phyloP scores from a whole-genome alignment of 2,888 invertebrate genomes.

The Torymus tubicola region DNA sequence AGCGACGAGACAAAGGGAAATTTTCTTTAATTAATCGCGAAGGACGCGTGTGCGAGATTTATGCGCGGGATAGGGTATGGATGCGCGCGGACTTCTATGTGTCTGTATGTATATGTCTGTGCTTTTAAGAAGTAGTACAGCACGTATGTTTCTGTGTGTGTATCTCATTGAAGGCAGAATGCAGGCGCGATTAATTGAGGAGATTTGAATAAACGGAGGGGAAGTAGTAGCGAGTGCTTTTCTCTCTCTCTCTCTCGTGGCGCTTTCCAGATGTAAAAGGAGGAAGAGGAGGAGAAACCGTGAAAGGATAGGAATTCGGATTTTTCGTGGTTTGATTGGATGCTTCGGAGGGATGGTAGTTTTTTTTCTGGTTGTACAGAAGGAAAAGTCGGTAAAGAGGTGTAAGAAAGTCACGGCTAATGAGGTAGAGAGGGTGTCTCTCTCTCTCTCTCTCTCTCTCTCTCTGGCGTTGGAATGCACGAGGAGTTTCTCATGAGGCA shows the following conservation, averaged over 20 bases:
- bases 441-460: no score
- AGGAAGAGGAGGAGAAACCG: not conserved
- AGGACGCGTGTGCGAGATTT: slow-evolving; percentile 26
- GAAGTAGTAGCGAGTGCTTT: not conserved
- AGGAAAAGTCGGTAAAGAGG: no score
- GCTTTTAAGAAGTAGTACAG: slow-evolving; percentile 17
- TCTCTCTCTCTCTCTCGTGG: not conserved
- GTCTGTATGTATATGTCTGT: not conserved
- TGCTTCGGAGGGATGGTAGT: no score
- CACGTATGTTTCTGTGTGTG: not conserved
- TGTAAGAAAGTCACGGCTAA: no score
- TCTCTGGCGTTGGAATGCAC: no score
- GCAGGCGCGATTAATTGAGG: slow-evolving; percentile 40
- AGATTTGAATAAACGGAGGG: slow-evolving; percentile 35
- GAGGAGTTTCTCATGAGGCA: no score
- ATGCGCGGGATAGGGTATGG: slow-evolving; percentile 30
- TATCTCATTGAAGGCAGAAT: slow-evolving; percentile 13
- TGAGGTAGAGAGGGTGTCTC: no score
- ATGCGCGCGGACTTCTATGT: not conserved
- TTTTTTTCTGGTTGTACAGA: no score
- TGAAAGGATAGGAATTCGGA: slow-evolving; percentile 23
- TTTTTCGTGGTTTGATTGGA: not conserved
- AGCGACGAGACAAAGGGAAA: slow-evolving; percentile 30
- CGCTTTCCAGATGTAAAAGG: not conserved
- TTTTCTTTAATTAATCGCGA: slow-evolving; percentile 48